A percentile compares a stretch with the other conserved stretches of the same genome.
Conservation (phyloP, 2,113 vertebrate genomes). For the Patagioenas fasciata region DNA sequence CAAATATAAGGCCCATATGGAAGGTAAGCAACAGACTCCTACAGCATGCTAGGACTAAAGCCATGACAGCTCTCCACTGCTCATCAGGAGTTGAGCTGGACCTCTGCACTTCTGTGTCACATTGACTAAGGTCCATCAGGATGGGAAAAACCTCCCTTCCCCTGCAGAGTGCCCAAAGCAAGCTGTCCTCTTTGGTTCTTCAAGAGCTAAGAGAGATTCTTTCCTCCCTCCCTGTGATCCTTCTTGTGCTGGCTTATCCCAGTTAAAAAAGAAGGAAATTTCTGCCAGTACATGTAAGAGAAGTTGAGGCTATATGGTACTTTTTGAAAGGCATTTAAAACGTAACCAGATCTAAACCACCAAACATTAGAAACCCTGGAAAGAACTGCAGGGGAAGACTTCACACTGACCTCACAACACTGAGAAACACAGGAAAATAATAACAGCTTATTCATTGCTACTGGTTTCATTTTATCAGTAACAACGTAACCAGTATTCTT, state of each 20-base stretch:
- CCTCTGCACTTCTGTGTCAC: neutral
- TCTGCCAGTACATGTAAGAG: neutral
- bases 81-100: neutral
- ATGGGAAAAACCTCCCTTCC: neutral
- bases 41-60: rapidly evolving
- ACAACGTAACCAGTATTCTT: neutral
- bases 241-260: neutral
- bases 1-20: neutral
- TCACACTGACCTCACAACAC: neutral
- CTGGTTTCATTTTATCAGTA: neutral
- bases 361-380: neutral
- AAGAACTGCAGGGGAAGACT: neutral
- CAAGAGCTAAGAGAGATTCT: neutral
- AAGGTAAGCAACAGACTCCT: neutral
- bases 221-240: neutral
- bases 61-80: neutral
- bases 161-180: neutral
- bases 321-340: neutral
- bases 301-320: neutral
- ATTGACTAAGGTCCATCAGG: neutral
- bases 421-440: neutral
- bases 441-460: constrained; percentile 14
- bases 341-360: neutral
- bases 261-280: neutral
- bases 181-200: neutral